These are phyloP conservation scores for Megalops atlanticus DNA, from an alignment of 2,113 vertebrate species.

Conservation along the genomic window DNA sequence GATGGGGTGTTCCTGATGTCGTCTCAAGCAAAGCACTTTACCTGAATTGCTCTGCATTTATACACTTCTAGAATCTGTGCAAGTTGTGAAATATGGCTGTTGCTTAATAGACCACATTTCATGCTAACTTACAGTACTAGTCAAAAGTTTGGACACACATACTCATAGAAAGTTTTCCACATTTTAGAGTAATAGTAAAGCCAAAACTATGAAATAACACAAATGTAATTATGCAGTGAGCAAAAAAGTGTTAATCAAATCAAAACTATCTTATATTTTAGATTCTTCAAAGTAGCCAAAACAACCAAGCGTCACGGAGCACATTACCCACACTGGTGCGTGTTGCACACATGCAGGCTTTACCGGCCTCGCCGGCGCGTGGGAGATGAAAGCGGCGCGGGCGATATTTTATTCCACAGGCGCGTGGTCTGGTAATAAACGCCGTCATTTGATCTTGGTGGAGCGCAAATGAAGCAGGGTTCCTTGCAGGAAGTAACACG, in stretches of 20 bases:
- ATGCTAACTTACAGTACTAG: too few species aligned
- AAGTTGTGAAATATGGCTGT: constrained; percentile 23
- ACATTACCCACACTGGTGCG: constrained; percentile 27
- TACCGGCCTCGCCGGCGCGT: not conserved
- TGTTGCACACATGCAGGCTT: constrained; percentile 33
- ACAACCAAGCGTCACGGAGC: constrained; percentile 19
- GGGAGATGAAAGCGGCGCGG: not conserved
- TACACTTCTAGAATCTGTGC: constrained; percentile 21
- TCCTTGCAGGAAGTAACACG: constrained; percentile 1
- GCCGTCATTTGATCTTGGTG: constrained; percentile 31
- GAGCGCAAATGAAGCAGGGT: constrained; percentile 36
- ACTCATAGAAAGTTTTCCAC: too few species aligned
- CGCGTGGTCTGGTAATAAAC: constrained; percentile 26
- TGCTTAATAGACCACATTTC: too few species aligned
- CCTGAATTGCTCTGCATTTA: constrained; percentile 16
- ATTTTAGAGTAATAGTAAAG: too few species aligned
- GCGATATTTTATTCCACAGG: constrained; percentile 22
- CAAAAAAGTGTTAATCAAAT: too few species aligned
- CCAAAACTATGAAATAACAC: too few species aligned
- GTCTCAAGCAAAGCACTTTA: constrained; percentile 20
- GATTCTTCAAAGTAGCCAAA: too few species aligned
- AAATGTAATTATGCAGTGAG: too few species aligned
- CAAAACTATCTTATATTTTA: too few species aligned
- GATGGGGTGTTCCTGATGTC: constrained; percentile 8
- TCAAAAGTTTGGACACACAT: too few species aligned